Evolutionary conservation across 2,888 invertebrate species (phyloP).

Genomic region (Flabesymbios commensalis): DNA sequence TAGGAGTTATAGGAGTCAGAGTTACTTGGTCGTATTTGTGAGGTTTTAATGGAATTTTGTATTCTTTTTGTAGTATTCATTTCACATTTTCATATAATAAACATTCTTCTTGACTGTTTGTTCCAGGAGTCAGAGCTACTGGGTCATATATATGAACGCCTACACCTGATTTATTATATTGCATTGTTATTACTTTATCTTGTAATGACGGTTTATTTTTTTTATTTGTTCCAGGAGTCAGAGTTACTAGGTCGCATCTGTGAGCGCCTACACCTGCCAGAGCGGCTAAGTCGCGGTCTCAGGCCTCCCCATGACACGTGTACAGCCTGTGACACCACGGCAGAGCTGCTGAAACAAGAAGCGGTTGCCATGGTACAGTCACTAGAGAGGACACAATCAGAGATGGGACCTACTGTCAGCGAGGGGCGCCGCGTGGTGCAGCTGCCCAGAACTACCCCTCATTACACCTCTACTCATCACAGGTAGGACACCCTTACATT

Average conservation of each 20-base stretch:
- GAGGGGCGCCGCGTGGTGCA: background rate
- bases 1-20: too few relatives aligned
- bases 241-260: conserved; percentile 13
- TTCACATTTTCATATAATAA: too few relatives aligned
- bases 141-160: too few relatives aligned
- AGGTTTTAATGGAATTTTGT: too few relatives aligned
- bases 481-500: too few relatives aligned
- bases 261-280: conserved; percentile 7
- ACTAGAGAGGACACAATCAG: conserved; percentile 48
- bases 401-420: conserved; percentile 12
- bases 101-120: too few relatives aligned
- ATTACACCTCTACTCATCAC: conserved; percentile 19
- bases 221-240: conserved; percentile 17
- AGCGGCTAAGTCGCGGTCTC: background rate
- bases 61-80: too few relatives aligned
- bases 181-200: too few relatives aligned
- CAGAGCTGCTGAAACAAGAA: conserved; percentile 47
- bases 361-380: conserved; percentile 51
- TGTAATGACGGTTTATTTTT: too few relatives aligned
- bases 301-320: conserved; percentile 43
- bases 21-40: too few relatives aligned
- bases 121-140: too few relatives aligned
- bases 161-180: too few relatives aligned
- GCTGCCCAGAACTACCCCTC: conserved; percentile 13
- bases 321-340: conserved; percentile 49